A percentile compares a stretch with the other conserved stretches of the same genome.
Evolutionary conservation across 2,888 invertebrate genomes (phyloP).

Genomic region (Chalcosyrphus nemorum): DNA sequence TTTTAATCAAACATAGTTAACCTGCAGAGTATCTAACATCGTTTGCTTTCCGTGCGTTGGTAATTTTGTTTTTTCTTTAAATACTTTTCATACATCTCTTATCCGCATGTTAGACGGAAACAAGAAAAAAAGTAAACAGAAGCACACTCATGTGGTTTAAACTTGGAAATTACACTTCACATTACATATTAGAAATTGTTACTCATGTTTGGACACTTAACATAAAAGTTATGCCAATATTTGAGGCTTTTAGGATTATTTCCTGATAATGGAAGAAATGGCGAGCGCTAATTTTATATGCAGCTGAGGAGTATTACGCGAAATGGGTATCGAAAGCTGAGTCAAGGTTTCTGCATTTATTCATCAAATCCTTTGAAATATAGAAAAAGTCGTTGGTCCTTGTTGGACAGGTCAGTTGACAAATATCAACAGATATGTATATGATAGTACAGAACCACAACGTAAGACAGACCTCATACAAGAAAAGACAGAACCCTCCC

Average conservation of each 20-base stretch:
- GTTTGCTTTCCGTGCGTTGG: conserved; percentile 15
- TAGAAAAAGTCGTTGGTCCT: no score
- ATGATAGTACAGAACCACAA: no score
- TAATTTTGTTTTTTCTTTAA: not conserved
- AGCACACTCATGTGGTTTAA: not conserved
- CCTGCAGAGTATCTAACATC: conserved; percentile 5
- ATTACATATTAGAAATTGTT: not conserved
- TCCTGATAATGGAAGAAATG: not conserved
- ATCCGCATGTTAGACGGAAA: not conserved
- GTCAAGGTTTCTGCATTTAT: no score
- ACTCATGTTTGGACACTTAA: conserved; percentile 1
- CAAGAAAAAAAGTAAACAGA: conserved; percentile 13
- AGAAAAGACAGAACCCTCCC: no score
- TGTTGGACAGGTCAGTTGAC: no score
- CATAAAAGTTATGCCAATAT: not conserved
- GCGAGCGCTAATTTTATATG: not conserved
- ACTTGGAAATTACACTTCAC: not conserved
- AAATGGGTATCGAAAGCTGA: no score
- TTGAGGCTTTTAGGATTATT: not conserved
- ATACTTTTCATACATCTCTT: not conserved
- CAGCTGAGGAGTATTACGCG: no score
- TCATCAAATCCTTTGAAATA: no score
- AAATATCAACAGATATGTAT: no score
- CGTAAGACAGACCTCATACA: no score
- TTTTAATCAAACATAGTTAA: conserved; percentile 8